phyloP scores from a whole-genome alignment of 1,140 invertebrate species.

The Dolichoris vasculosae region DNA sequence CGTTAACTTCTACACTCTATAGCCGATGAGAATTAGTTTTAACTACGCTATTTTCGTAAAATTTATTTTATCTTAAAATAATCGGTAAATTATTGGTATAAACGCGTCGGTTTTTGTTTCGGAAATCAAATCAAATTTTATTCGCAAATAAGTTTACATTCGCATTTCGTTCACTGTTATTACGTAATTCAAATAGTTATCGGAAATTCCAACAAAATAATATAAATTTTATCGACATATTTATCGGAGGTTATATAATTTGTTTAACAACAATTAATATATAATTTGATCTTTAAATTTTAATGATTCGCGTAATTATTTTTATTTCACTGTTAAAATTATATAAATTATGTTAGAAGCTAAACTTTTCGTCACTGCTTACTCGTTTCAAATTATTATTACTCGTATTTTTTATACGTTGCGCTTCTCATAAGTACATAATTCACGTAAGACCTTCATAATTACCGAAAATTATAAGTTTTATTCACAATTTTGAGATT shows the following conservation, averaged over 20 bases:
- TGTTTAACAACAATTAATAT: background rate
- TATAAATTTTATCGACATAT: background rate
- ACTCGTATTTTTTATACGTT: background rate
- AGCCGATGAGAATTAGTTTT: constrained; percentile 24
- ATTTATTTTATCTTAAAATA: constrained; percentile 17
- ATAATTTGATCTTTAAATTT: constrained; percentile 6
- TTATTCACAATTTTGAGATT: constrained; percentile 19
- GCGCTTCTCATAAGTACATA: background rate
- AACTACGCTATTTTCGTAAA: background rate
- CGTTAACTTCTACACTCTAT: constrained; percentile 14
- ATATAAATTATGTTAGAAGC: constrained; percentile 6
- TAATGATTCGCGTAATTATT: background rate
- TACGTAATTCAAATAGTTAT: background rate
- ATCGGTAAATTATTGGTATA: background rate
- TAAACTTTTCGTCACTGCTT: background rate
- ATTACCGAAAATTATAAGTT: constrained; percentile 19
- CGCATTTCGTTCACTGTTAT: background rate
- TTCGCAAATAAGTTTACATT: background rate
- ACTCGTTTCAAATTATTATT: constrained; percentile 26
- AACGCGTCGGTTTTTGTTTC: background rate
- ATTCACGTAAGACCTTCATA: background rate
- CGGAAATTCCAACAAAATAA: background rate
- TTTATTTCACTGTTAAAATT: constrained; percentile 18
- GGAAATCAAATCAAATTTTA: background rate
- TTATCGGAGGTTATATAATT: background rate